A percentile compares a stretch with the other conserved stretches of the same genome.
phyloP scores from a whole-genome alignment of 1,140 invertebrate species.

The Drosophila elegans region DNA sequence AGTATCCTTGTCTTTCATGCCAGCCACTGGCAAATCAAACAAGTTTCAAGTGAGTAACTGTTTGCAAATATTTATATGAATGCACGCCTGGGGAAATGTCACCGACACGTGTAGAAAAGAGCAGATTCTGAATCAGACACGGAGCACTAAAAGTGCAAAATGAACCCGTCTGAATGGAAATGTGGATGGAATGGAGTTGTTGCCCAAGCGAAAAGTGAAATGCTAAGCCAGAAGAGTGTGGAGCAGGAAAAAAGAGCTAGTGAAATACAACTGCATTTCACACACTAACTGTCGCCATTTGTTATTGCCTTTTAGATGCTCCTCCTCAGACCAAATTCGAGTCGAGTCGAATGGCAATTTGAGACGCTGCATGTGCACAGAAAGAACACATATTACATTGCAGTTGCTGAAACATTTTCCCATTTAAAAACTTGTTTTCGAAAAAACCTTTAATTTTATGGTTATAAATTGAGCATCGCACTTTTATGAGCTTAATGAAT shows the following conservation, averaged over 20 bases:
- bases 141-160: constrained; percentile 39
- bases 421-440: no score
- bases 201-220: constrained; percentile 55
- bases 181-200: background rate
- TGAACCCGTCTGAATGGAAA: constrained; percentile 5
- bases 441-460: no score
- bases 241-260: constrained; percentile 4
- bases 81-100: constrained; percentile 35
- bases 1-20: background rate
- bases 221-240: constrained; percentile 33
- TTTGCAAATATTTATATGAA: constrained; percentile 39
- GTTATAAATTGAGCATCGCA: no score
- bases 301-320: constrained; percentile 56
- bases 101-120: constrained; percentile 38
- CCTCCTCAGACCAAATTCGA: background rate
- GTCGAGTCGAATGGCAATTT: constrained; percentile 17
- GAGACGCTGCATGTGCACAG: constrained; percentile 6
- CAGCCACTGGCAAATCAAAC: constrained; percentile 20
- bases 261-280: constrained; percentile 35
- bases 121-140: constrained; percentile 19
- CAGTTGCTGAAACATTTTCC: no score
- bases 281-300: constrained; percentile 66
- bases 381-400: background rate
- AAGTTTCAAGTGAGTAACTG: constrained; percentile 24
- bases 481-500: no score